Evolutionary conservation across 2,113 vertebrate species (phyloP).

Genomic region (Leucopternis melanops): DNA sequence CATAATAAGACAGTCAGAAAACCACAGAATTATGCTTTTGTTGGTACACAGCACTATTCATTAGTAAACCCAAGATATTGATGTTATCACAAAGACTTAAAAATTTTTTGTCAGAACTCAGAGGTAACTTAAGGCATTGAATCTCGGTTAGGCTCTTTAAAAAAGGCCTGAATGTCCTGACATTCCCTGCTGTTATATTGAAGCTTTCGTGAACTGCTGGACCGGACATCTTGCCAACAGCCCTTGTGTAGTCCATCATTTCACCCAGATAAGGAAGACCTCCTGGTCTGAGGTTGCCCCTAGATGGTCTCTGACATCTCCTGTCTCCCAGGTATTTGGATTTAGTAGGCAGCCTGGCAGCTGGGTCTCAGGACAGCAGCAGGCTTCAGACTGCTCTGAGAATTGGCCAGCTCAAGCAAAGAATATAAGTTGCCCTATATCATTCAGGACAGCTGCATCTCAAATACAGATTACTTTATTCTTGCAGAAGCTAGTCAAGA

Average conservation of each 20-base stretch:
- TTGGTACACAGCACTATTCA: background rate
- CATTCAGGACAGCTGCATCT: background rate
- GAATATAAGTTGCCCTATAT: background rate
- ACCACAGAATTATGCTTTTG: background rate
- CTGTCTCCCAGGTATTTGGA: background rate
- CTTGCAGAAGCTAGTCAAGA: background rate
- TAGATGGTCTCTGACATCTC: background rate
- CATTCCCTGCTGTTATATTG: background rate
- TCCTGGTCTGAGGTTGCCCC: background rate
- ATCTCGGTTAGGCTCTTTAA: background rate
- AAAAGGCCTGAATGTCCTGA: background rate
- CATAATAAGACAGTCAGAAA: background rate
- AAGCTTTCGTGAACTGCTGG: background rate
- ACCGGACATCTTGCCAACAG: background rate
- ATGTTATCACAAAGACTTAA: background rate
- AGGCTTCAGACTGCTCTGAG: background rate
- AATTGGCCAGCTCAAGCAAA: background rate
- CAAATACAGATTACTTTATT: background rate
- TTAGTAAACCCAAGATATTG: background rate
- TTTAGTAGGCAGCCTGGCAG: background rate
- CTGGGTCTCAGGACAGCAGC: background rate
- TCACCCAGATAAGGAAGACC: background rate
- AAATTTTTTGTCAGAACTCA: background rate
- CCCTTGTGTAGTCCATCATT: too few species aligned
- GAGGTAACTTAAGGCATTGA: background rate